These are phyloP conservation scores for Microctonus aethiopoides DNA, from an alignment of 2,888 invertebrate species.

Conservation along the genomic window DNA sequence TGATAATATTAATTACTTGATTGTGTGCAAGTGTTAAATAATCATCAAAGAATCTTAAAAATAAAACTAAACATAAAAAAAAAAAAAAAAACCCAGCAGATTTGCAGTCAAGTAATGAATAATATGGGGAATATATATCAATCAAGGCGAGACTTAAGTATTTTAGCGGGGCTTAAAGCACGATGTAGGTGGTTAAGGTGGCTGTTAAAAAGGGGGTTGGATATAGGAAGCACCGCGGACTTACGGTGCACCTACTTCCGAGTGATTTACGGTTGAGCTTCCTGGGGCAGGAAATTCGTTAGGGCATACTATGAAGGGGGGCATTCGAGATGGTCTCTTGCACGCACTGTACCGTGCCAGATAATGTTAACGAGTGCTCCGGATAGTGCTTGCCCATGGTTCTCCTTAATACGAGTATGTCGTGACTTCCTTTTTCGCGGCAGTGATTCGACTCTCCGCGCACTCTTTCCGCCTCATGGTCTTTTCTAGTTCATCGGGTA, in stretches of 20 bases:
- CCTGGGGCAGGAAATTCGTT: constrained; percentile 61
- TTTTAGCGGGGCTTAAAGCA: constrained; percentile 35
- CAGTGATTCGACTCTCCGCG: constrained; percentile 23
- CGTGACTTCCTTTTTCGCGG: constrained; percentile 53
- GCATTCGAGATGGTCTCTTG: constrained; percentile 58
- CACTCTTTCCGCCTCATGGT: constrained; percentile 22
- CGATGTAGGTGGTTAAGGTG: constrained; percentile 38
- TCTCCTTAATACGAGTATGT: constrained; percentile 57
- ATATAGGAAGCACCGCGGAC: constrained; percentile 40
- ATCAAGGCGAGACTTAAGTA: constrained; percentile 37
- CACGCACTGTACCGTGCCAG: constrained; percentile 55
- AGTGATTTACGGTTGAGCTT: constrained; percentile 60
- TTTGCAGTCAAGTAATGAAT: not conserved
- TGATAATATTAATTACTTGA: not conserved
- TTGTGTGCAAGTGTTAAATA: not conserved
- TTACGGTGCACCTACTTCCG: constrained; percentile 44
- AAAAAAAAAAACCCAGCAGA: not conserved
- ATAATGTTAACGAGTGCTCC: constrained; percentile 59
- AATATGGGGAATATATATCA: constrained; percentile 34
- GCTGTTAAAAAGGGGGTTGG: constrained; percentile 40
- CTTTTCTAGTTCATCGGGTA: constrained; percentile 25
- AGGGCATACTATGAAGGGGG: constrained; percentile 53
- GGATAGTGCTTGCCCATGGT: constrained; percentile 49
- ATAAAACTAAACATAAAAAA: not conserved
- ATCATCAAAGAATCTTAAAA: not conserved